Evolutionary conservation across 2,888 invertebrate genomes (phyloP), one percentile per base, ranked within the genome.

Genomic region (Odontothrips loti): DNA sequence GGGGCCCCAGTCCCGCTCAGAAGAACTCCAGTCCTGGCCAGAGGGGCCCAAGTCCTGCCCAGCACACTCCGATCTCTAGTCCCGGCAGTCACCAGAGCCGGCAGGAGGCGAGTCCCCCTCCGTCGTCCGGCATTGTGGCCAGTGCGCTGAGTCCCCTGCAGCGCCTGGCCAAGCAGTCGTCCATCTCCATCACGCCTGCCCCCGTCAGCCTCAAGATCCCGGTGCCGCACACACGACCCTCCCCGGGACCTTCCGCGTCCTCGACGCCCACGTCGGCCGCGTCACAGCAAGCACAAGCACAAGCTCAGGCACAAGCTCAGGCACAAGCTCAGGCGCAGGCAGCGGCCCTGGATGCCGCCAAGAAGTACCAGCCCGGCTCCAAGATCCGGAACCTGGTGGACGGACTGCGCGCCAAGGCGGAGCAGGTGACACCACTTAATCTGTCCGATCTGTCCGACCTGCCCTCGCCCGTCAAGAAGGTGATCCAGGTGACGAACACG

Each of bases 401-500:
- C 68, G 68, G 68, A 10, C 27, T 75, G 68, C 68, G 68, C 27
- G 68, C 68, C 68, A 75, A 75, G 68, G 68, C 68, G 68, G 68
- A 75, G 27, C 68, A 75, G 27, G 68, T 75, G 27, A 27, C 68
- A 12, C 68, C 68, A 0, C 68, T 75, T 9, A 75, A 75, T 27
- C 68, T 75, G 68, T n/a, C 68, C 10, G 27, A 75, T 27, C 68
- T 27, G 23, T 8, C 68, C 27, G 11, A 75, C 3, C 34, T 43
- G 34, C 34, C 68, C 11, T 23, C 68, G 11, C 68, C 68, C 68
- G 27, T 75, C 23, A 75, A 75, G 68, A 75, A 27, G 68, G 68
- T 75, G 68, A 75, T 75, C 27, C 68, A 75, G 68, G 68, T 75
- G 68, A 75, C 68, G 23, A 27, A 75, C 68, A 75, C 68, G 68